A percentile compares a stretch with the other conserved stretches of the same genome.
phyloP scores from a whole-genome alignment of 2,888 invertebrate species.

The Heteropelma amictum region DNA sequence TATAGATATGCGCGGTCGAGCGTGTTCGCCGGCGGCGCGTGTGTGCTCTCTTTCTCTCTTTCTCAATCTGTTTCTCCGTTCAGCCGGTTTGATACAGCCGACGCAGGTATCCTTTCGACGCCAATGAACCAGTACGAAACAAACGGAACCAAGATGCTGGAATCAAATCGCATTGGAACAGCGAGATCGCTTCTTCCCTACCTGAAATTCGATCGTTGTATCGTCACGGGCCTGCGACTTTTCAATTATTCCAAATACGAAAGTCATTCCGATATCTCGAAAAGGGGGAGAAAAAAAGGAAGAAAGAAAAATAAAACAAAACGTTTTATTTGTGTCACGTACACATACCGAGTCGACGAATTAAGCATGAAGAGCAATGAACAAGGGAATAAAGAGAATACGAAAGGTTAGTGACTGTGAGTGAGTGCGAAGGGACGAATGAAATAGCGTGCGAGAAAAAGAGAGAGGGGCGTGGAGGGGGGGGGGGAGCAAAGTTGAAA shows the following conservation, averaged over 20 bases:
- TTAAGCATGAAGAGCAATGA: constrained; percentile 32
- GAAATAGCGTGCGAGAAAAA: constrained; percentile 18
- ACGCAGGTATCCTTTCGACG: constrained; percentile 24
- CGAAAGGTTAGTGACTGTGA: constrained; percentile 52
- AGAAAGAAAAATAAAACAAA: background rate
- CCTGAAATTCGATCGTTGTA: background rate
- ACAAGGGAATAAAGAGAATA: constrained; percentile 29
- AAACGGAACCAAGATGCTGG: background rate
- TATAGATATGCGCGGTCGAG: constrained; percentile 43
- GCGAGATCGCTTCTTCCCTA: background rate
- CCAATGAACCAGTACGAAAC: constrained; percentile 18
- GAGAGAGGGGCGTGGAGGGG: background rate
- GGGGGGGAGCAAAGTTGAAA: constrained; percentile 9
- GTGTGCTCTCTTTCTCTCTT: constrained; percentile 30
- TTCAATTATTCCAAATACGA: constrained; percentile 21
- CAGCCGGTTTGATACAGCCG: constrained; percentile 12
- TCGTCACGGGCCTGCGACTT: background rate
- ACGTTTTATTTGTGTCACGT: constrained; percentile 12
- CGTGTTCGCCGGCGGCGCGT: constrained; percentile 54
- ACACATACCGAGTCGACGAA: constrained; percentile 24
- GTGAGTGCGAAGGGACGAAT: constrained; percentile 44
- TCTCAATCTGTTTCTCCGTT: constrained; percentile 27
- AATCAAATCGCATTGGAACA: background rate
- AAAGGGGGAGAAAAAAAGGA: background rate
- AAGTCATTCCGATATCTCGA: constrained; percentile 6